Evolutionary conservation across 2,113 vertebrate genomes (phyloP).

Genomic region (Symphodus melops): DNA sequence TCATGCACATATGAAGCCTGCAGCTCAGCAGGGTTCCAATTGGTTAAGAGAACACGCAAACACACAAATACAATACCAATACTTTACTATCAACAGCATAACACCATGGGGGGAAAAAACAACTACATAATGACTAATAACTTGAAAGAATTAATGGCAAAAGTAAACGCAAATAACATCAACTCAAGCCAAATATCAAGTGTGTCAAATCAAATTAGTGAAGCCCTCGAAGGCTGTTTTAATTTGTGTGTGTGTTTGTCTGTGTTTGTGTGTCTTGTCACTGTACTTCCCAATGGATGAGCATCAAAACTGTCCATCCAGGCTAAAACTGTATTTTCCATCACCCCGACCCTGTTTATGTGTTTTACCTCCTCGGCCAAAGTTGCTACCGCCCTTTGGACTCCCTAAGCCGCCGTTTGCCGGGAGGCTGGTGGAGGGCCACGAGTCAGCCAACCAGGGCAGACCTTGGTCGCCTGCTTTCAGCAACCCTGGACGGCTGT

Average conservation of each 20-base stretch:
- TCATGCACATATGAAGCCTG: slow-evolving; percentile 42
- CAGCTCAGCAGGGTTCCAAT: slow-evolving; percentile 30
- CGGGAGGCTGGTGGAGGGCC: slow-evolving; percentile 94
- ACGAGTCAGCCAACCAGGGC: slow-evolving; percentile 96
- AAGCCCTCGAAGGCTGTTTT: slow-evolving; percentile 72
- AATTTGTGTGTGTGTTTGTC: slow-evolving; percentile 58
- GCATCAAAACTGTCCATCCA: slow-evolving; percentile 69
- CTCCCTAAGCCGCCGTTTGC: slow-evolving; percentile 90
- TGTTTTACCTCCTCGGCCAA: slow-evolving; percentile 90
- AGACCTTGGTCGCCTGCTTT: slow-evolving; percentile 91
- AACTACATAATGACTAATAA: slow-evolving; percentile 19
- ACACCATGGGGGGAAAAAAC: slow-evolving; percentile 11
- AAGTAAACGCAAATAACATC: slow-evolving; percentile 39
- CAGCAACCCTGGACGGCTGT: slow-evolving; percentile 91
- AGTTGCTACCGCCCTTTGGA: slow-evolving; percentile 90
- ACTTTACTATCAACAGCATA: slow-evolving; percentile 1
- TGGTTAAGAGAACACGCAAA: slow-evolving; percentile 44
- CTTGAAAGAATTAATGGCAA: slow-evolving; percentile 23
- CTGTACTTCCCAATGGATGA: slow-evolving; percentile 63
- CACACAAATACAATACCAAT: slow-evolving; percentile 29
- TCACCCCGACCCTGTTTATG: slow-evolving; percentile 34
- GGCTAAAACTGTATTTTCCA: slow-evolving; percentile 54
- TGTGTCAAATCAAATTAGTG: slow-evolving; percentile 72
- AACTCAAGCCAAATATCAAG: slow-evolving; percentile 66
- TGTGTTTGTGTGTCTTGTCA: slow-evolving; percentile 65